Conservation (phyloP, 2,888 invertebrate species). For the Operophtera brumata region DNA sequence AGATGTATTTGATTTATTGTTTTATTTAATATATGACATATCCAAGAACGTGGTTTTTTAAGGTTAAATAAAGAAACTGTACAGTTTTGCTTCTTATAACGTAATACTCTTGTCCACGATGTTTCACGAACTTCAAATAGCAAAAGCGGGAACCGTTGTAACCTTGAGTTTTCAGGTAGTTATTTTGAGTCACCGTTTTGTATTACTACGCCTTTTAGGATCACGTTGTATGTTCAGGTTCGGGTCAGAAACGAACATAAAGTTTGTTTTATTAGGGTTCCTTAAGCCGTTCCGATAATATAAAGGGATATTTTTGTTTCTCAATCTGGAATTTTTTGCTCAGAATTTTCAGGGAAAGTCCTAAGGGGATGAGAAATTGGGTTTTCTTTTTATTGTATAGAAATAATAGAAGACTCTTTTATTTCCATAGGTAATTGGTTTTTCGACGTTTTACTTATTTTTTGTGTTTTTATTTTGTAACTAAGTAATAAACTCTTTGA, state of each 20-base stretch:
- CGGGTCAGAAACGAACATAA: not conserved
- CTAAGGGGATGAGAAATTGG: not conserved
- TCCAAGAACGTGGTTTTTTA: too few species aligned
- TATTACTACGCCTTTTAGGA: constrained; percentile 8
- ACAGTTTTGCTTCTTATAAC: too few species aligned
- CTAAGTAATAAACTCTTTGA: too few species aligned
- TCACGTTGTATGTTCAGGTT: constrained; percentile 1
- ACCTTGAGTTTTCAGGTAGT: too few species aligned
- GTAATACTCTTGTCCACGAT: too few species aligned
- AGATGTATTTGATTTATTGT: too few species aligned
- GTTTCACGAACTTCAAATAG: too few species aligned
- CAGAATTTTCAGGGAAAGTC: not conserved
- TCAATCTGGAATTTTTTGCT: not conserved
- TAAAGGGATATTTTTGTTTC: not conserved
- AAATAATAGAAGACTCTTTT: not conserved
- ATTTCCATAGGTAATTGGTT: not conserved
- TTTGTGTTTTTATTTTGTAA: too few species aligned
- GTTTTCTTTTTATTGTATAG: not conserved
- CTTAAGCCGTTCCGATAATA: constrained; percentile 3
- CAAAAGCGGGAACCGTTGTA: too few species aligned
- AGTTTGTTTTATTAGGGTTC: constrained; percentile 23
- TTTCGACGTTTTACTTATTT: not conserved
- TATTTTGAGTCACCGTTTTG: too few species aligned
- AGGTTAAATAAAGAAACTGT: too few species aligned
- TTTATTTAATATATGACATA: too few species aligned